A percentile compares a stretch with the other conserved stretches of the same genome.
phyloP scores from a whole-genome alignment of 2,797 vertebrate species.

The Sandelia bainsii region DNA sequence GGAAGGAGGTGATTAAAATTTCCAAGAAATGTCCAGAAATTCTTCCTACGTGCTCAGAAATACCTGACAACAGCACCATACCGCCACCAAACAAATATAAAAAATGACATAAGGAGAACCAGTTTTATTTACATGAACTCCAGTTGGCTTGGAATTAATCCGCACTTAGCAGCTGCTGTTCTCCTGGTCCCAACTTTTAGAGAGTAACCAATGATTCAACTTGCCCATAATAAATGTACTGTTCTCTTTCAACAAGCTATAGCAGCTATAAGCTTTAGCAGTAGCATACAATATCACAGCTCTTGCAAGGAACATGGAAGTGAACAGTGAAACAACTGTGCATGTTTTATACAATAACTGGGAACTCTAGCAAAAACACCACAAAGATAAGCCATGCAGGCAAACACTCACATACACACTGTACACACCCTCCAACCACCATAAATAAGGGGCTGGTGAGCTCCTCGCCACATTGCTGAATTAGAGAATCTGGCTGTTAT shows the following conservation, averaged over 20 bases:
- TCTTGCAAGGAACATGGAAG: background rate
- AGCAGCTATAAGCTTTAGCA: background rate
- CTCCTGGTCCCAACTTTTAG: background rate
- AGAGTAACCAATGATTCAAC: background rate
- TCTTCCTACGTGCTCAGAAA: conserved; percentile 61
- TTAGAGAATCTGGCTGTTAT: conserved; percentile 75
- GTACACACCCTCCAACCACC: conserved; percentile 34
- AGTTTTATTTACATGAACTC: conserved; percentile 13
- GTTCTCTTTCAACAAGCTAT: background rate
- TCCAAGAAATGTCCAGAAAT: conserved; percentile 59
- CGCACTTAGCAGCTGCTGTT: conserved; percentile 4
- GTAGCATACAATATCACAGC: background rate
- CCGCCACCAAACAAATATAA: conserved; percentile 43
- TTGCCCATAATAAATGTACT: background rate
- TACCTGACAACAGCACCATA: conserved; percentile 58
- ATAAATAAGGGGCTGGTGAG: conserved; percentile 42
- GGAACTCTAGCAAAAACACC: conserved; percentile 3
- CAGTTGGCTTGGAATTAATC: background rate
- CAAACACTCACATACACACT: conserved; percentile 1
- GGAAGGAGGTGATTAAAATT: conserved; percentile 60
- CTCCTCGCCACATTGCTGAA: conserved; percentile 74
- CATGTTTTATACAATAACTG: conserved; percentile 24
- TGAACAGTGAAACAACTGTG: conserved; percentile 6
- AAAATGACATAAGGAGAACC: conserved; percentile 23
- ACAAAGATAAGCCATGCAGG: conserved; percentile 15